Conservation (phyloP, 2,113 vertebrate species). For the Furnarius figulus region DNA sequence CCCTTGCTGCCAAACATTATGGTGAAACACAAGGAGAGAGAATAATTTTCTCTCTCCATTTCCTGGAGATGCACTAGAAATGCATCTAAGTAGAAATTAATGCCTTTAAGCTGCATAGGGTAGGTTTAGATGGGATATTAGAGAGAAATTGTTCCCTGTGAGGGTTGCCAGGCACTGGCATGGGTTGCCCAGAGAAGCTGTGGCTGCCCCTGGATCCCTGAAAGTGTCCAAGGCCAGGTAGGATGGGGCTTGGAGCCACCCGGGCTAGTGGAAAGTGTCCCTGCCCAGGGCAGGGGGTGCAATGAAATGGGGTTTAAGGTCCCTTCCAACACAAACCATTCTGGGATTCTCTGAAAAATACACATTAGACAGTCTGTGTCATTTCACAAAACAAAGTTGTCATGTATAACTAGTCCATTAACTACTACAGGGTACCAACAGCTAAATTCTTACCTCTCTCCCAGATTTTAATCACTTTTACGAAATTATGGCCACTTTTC, state of each 20-base stretch:
- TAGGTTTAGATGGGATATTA: neutral
- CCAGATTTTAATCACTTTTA: neutral
- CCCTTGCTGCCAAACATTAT: neutral
- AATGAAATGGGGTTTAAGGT: neutral
- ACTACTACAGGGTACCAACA: neutral
- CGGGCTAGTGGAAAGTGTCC: neutral
- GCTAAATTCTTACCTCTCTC: neutral
- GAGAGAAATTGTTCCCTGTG: neutral
- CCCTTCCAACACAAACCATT: neutral
- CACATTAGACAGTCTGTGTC: neutral
- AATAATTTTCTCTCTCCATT: neutral
- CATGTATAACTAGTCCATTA: neutral
- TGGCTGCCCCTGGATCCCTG: neutral
- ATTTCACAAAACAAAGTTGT: neutral
- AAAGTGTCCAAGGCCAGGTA: neutral
- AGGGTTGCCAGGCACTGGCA: neutral
- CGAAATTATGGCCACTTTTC: neutral
- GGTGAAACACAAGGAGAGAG: too few relatives aligned
- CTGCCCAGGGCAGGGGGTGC: neutral
- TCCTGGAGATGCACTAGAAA: neutral
- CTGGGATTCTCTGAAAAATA: neutral
- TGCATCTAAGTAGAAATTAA: neutral
- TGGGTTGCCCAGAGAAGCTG: neutral
- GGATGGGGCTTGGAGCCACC: rapidly evolving
- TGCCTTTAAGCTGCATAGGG: neutral